phyloP scores from a whole-genome alignment of 2,888 invertebrate species.

The Erannis defoliaria region DNA sequence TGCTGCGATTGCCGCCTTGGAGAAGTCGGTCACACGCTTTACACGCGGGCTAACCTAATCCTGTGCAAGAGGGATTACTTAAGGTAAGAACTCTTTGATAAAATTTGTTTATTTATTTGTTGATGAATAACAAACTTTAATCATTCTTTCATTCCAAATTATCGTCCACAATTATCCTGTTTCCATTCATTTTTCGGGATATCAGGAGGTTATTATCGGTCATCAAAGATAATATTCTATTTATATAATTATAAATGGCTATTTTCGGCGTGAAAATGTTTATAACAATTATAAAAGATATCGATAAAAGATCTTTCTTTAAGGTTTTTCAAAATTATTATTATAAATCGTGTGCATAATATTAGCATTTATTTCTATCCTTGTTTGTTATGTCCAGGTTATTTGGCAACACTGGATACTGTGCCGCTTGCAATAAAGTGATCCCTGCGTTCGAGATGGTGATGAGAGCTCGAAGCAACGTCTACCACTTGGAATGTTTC shows the following conservation, averaged over 20 bases:
- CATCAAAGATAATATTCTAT: no score
- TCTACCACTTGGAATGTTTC: constrained; percentile 99
- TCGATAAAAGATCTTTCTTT: no score
- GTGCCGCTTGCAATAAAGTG: constrained; percentile 98
- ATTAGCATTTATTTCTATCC: not conserved
- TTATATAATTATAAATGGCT: no score
- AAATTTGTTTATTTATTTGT: no score
- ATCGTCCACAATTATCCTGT: no score
- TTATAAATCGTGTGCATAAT: no score
- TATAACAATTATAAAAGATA: no score
- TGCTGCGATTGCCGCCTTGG: constrained; percentile 99
- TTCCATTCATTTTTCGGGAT: no score
- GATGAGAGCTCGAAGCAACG: constrained; percentile 98
- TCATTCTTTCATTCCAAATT: not conserved
- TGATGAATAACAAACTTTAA: no score
- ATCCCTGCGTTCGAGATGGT: constrained; percentile 99
- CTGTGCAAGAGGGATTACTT: constrained; percentile 98
- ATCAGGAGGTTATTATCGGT: no score
- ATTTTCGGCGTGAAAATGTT: no score
- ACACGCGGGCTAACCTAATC: constrained; percentile 97
- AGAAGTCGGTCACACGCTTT: constrained; percentile 98
- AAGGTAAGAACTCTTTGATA: constrained; percentile 84
- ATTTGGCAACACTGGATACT: constrained; percentile 98
- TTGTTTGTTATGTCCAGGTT: constrained; percentile 84
- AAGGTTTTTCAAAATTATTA: no score